These are phyloP conservation scores for Onychomys leucogaster DNA, from an alignment of 2,797 vertebrate genomes.

Conservation along the genomic window DNA sequence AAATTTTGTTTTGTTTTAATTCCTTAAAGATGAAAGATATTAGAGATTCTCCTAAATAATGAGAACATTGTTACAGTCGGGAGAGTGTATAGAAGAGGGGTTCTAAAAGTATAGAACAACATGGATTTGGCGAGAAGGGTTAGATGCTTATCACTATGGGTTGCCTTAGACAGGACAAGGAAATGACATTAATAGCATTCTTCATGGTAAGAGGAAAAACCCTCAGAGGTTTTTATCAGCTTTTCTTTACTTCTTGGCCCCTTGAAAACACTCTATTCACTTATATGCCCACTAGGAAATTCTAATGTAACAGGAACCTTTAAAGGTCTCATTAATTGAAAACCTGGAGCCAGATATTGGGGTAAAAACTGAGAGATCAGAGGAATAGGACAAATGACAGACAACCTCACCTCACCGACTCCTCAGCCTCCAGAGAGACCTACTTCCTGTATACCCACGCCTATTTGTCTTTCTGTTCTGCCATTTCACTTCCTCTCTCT, in stretches of 20 bases:
- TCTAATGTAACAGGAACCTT: too few species aligned
- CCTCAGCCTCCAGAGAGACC: too few species aligned
- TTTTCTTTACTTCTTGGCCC: neutral
- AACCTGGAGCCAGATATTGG: too few species aligned
- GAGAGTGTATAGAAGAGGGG: neutral
- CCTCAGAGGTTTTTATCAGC: neutral
- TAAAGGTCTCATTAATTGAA: too few species aligned
- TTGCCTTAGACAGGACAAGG: neutral
- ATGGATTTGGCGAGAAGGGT: neutral
- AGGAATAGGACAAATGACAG: too few species aligned
- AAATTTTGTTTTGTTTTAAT: neutral
- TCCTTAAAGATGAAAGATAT: neutral
- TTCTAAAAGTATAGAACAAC: neutral
- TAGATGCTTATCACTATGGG: neutral
- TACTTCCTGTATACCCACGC: too few species aligned
- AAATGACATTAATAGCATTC: neutral
- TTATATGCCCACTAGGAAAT: neutral
- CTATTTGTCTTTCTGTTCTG: too few species aligned
- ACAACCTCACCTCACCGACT: too few species aligned
- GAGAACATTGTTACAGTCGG: neutral
- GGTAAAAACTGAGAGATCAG: too few species aligned
- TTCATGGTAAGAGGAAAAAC: neutral
- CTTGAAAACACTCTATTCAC: neutral
- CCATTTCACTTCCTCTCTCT: too few species aligned
- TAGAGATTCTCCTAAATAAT: neutral